Evolutionary conservation across 2,888 invertebrate species (phyloP), one percentile per base, ranked within the genome.

Genomic region (Trichopria drosophilae): DNA sequence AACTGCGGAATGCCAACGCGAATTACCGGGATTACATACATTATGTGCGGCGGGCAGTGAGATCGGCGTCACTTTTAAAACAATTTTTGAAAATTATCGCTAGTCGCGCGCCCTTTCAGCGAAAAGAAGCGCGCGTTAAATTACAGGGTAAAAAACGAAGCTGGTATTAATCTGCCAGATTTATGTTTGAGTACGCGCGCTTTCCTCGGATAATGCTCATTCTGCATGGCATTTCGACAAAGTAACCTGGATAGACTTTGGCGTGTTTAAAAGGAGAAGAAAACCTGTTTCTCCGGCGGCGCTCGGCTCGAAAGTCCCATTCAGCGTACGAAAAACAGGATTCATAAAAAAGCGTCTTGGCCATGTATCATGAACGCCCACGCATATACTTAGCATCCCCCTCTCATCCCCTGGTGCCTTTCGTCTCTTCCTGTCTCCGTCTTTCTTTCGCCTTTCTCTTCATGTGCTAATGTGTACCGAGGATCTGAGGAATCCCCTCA

Each of bases 341-440:
- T 65, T 69, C 60, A 62, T 62, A 64, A 66, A 66, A 66, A 63
- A 61, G 60, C 55, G 57, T 53, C 53, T 56, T 60, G 56, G 60
- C 47, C 60, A 63, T 66, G 65, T 61, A 67, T 65, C 64, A 57
- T 59, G 57, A 57, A 63, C 67, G 60, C 71, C 68, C 68, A 69
- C 64, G 57, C 54, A 60, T 49, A 58, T 55, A 60, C 58, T 60
- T 57, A 54, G 47, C 46, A 51, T n/a, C 36, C 19, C 18, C 36
- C 42, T 44, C 24, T 51, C 29, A 32, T 23, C 23, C 10, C 24
- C 31, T 24, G 13, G 32, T 13, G 9, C 16, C 1, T 23, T 13
- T 23, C 12, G 23, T 50, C 31, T 43, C 42, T 22, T 44, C 19
- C 22, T n/a, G 46, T 15, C n/a, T n/a, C n/a, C n/a, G 46, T 36